phyloP scores from a whole-genome alignment of 2,797 vertebrate genomes.

The Paedocypris micromegethes region DNA sequence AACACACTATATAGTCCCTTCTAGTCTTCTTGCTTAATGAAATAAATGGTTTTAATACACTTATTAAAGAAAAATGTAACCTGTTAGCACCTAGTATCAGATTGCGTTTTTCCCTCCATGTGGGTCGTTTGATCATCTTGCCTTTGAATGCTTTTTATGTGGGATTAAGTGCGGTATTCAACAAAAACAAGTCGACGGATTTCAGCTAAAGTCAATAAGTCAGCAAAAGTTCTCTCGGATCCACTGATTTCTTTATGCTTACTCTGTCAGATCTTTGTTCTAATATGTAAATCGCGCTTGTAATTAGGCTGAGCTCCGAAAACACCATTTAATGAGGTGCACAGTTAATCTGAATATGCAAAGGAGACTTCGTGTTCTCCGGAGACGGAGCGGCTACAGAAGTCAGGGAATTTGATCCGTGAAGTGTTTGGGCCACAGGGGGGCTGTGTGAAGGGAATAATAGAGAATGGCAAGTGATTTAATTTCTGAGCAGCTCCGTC shows the following conservation, averaged over 20 bases:
- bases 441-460: conserved; percentile 63
- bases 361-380: conserved; percentile 53
- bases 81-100: no score
- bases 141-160: neutral
- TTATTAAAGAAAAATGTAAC: no score
- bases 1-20: no score
- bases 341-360: conserved; percentile 76
- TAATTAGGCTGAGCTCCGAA: conserved; percentile 56
- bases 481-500: conserved; percentile 51
- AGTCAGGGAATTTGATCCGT: conserved; percentile 54
- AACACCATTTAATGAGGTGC: conserved; percentile 69
- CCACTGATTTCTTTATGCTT: conserved; percentile 20
- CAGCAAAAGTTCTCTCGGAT: conserved; percentile 23
- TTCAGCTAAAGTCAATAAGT: neutral
- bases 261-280: conserved; percentile 28
- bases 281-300: conserved; percentile 33
- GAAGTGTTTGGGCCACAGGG: conserved; percentile 69
- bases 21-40: no score
- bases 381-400: conserved; percentile 34
- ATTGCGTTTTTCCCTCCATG: no score
- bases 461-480: conserved; percentile 67
- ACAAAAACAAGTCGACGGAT: no score
- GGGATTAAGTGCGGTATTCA: no score
- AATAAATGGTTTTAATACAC: no score
- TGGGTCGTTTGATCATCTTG: no score